Conservation (phyloP, 2,888 invertebrate species). For the Cephus pulcher region DNA sequence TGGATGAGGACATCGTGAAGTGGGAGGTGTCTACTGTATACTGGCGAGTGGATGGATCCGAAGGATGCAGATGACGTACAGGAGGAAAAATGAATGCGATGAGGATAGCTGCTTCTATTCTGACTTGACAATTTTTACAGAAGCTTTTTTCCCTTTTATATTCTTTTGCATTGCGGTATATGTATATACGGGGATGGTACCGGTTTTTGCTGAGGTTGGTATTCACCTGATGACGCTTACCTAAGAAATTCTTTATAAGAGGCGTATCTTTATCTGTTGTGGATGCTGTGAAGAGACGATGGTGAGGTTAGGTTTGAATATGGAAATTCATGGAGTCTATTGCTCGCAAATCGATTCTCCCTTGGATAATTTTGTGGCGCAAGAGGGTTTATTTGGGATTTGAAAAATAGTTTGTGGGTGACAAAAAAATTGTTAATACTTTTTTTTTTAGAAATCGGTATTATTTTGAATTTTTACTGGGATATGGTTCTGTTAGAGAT, state of each 20-base stretch:
- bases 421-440: too few relatives aligned
- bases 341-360: background rate
- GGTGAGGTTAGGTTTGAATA: background rate
- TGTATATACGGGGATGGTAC: background rate
- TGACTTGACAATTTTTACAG: background rate
- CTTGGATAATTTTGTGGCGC: background rate
- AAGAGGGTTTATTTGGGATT: background rate
- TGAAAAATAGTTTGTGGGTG: background rate
- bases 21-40: background rate
- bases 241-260: slow-evolving; percentile 41
- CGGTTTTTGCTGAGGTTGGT: background rate
- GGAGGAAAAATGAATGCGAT: background rate
- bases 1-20: background rate
- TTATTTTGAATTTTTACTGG: too few relatives aligned
- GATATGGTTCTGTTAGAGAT: background rate
- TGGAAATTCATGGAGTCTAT: background rate
- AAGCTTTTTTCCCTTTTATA: background rate
- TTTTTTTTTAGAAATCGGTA: too few relatives aligned
- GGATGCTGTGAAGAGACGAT: background rate
- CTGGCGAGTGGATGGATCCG: background rate
- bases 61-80: background rate
- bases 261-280: slow-evolving; percentile 31
- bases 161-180: background rate
- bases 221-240: background rate
- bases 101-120: background rate